A percentile compares a stretch with the other conserved stretches of the same genome.
Evolutionary conservation across 2,888 invertebrate genomes (phyloP).

Genomic region (Dermolepida albohirtum): DNA sequence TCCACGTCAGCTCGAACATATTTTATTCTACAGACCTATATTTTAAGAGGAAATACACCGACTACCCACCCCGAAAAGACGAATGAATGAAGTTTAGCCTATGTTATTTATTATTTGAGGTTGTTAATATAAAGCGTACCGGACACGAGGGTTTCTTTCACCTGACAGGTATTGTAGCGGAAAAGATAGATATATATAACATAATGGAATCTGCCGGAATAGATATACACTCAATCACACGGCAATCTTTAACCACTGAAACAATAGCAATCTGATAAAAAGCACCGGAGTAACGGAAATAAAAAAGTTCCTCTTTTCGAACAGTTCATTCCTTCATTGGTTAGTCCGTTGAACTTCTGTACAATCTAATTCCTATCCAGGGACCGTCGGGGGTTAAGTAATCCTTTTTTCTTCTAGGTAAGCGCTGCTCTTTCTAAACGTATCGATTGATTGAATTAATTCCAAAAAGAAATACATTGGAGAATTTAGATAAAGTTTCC

Average conservation of each 20-base stretch:
- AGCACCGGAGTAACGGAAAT: neutral
- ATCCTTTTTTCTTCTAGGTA: neutral
- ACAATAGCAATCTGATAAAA: constrained; percentile 22
- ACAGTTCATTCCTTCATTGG: constrained; percentile 9
- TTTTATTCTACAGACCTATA: no score
- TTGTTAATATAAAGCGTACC: neutral
- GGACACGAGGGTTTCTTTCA: no score
- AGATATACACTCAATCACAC: neutral
- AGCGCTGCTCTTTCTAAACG: neutral
- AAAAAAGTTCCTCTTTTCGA: neutral
- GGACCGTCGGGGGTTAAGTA: neutral
- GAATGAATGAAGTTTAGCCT: no score
- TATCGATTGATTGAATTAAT: constrained; percentile 13
- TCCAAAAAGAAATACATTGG: neutral
- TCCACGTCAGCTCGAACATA: neutral
- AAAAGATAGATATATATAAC: constrained; percentile 20
- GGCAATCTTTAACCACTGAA: constrained; percentile 1
- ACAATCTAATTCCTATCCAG: constrained; percentile 5
- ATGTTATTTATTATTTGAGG: constrained; percentile 9
- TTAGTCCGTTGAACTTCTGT: constrained; percentile 26
- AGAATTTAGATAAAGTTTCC: no score
- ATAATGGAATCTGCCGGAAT: constrained; percentile 36
- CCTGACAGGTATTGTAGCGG: constrained; percentile 13
- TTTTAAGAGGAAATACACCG: no score
- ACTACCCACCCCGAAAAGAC: no score